Percentiles rank a stretch among this genome's conserved stretches.
Conservation (phyloP, 2,888 invertebrate genomes). For the Hymenopus coronatus region DNA sequence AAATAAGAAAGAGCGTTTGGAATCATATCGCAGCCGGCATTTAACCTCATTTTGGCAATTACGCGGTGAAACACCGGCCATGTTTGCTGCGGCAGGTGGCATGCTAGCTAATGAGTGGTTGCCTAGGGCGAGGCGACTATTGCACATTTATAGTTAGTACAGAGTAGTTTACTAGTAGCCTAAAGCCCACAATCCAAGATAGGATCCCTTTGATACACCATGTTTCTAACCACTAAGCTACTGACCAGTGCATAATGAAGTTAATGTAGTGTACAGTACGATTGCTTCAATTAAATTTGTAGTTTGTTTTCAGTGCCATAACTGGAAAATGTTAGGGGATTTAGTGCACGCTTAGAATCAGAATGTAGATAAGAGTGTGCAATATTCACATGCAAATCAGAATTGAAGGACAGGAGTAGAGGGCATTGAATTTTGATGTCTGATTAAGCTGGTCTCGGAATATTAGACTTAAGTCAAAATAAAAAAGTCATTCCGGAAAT, state of each 20-base stretch:
- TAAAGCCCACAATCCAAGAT: not conserved
- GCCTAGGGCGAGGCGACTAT: not conserved
- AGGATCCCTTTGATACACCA: not conserved
- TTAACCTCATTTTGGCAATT: not conserved
- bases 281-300: not conserved
- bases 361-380: too few relatives aligned
- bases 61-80: not conserved
- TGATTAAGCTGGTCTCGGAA: too few relatives aligned
- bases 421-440: too few relatives aligned
- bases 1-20: not conserved
- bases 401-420: too few relatives aligned
- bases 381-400: too few relatives aligned
- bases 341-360: too few relatives aligned
- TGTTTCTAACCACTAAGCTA: not conserved
- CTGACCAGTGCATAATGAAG: not conserved
- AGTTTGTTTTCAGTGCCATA: not conserved
- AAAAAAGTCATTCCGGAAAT: too few relatives aligned
- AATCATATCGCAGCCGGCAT: not conserved
- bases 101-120: not conserved
- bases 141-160: not conserved
- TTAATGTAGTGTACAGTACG: not conserved
- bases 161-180: not conserved
- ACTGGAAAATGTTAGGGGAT: too few relatives aligned
- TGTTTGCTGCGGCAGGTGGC: not conserved
- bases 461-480: too few relatives aligned